Conservation (phyloP, 1,140 invertebrate species). For the Drosophila punjabiensis region DNA sequence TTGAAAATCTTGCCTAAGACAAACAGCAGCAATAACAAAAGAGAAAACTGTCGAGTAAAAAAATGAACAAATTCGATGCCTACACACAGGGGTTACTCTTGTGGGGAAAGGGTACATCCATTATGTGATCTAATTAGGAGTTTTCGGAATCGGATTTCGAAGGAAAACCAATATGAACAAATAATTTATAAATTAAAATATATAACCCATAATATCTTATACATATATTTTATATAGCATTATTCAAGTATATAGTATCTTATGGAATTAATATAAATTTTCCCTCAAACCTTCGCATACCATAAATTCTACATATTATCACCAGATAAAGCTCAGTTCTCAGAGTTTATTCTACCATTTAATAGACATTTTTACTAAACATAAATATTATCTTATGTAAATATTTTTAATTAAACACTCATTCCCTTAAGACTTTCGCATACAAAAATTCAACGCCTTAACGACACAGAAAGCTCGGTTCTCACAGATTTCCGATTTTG, state of each 20-base stretch:
- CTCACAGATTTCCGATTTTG: constrained; percentile 10
- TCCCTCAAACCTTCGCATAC: not conserved
- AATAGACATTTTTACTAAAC: not conserved
- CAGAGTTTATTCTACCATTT: not conserved
- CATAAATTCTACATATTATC: not conserved
- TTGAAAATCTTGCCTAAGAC: constrained; percentile 83
- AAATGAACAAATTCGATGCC: constrained; percentile 17
- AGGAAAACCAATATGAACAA: not conserved
- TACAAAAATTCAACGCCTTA: constrained; percentile 1
- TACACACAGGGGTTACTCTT: constrained; percentile 23
- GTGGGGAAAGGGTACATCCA: not conserved
- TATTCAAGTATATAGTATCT: too few relatives aligned
- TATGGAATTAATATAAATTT: too few relatives aligned
- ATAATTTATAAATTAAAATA: too few relatives aligned
- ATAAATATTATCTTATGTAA: not conserved
- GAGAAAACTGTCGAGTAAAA: constrained; percentile 45
- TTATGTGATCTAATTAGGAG: constrained; percentile 10
- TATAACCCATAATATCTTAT: too few relatives aligned
- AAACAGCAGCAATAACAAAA: constrained; percentile 67
- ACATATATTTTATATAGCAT: too few relatives aligned
- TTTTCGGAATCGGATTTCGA: not conserved
- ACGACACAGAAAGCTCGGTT: not conserved
- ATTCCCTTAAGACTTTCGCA: not conserved
- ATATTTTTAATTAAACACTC: not conserved
- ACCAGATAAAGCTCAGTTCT: not conserved